phyloP scores from a whole-genome alignment of 2,113 vertebrate genomes.

The Nannobrachium achirus region DNA sequence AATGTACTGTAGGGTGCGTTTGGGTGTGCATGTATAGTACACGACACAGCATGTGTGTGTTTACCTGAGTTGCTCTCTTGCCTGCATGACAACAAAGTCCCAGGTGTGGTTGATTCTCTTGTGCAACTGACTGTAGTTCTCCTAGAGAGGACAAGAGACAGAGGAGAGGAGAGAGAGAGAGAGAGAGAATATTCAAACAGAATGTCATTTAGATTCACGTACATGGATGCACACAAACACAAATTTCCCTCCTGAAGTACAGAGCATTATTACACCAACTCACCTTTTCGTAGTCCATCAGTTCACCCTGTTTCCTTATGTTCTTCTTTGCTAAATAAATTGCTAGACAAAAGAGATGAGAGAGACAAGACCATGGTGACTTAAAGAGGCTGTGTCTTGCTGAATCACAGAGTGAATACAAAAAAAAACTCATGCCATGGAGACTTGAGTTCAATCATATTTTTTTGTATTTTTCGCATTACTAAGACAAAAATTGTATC shows the following conservation, averaged over 20 bases:
- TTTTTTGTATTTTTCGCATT: too few species aligned
- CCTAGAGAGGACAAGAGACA: slow-evolving; percentile 67
- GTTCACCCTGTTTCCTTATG: slow-evolving; percentile 89
- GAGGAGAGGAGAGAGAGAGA: background rate
- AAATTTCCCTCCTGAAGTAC: background rate
- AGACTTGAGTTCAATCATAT: too few species aligned
- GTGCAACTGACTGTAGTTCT: slow-evolving; percentile 88
- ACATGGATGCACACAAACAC: background rate
- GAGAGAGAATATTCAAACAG: background rate
- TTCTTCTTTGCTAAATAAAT: slow-evolving; percentile 96
- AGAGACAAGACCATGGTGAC: background rate
- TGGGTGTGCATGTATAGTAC: background rate
- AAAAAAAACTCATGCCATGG: too few species aligned
- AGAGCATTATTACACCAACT: slow-evolving; percentile 30
- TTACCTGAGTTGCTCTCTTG: slow-evolving; percentile 92
- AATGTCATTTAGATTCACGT: background rate
- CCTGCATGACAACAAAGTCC: slow-evolving; percentile 97
- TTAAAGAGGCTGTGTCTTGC: background rate
- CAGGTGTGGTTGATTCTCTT: slow-evolving; percentile 92
- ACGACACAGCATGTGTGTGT: too few species aligned
- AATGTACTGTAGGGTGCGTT: too few species aligned
- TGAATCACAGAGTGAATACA: too few species aligned
- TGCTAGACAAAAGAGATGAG: slow-evolving; percentile 69
- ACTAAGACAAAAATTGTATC: too few species aligned
- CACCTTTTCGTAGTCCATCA: slow-evolving; percentile 93